Percentiles rank a stretch among this genome's conserved stretches.
phyloP scores from a whole-genome alignment of 2,888 invertebrate species.

The Plemyria rubiginata region DNA sequence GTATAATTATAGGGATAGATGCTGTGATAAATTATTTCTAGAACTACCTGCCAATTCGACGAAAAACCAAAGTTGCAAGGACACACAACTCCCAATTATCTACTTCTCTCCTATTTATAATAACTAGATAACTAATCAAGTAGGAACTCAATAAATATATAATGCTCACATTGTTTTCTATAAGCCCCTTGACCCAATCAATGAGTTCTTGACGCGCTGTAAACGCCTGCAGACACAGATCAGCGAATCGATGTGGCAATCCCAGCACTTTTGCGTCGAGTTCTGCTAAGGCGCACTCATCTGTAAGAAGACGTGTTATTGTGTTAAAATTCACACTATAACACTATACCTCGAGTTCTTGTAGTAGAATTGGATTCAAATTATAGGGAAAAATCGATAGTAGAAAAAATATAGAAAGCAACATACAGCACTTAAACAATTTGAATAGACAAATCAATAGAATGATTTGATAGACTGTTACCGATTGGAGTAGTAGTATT shows the following conservation, averaged over 20 bases:
- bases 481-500: slow-evolving; percentile 59
- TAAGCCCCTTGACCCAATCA: slow-evolving; percentile 73
- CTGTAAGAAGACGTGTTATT: slow-evolving; percentile 43
- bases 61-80: no score
- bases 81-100: no score
- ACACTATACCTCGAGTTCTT: no score
- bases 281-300: slow-evolving; percentile 63
- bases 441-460: no score
- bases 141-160: not conserved
- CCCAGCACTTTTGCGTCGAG: slow-evolving; percentile 61
- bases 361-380: no score
- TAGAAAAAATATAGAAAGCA: no score
- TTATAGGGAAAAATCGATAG: no score
- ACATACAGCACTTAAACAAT: no score
- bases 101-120: no score
- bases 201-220: slow-evolving; percentile 74
- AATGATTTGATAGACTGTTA: slow-evolving; percentile 34
- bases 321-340: no score
- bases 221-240: slow-evolving; percentile 73
- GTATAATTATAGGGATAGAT: not conserved
- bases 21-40: not conserved
- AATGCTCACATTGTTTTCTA: slow-evolving; percentile 58
- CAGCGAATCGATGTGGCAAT: slow-evolving; percentile 68
- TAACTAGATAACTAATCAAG: no score
- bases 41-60: not conserved